Percentiles rank a stretch among this genome's conserved stretches.
Conservation (phyloP, 2,797 vertebrate species). For the Microcaecilia unicolor region DNA sequence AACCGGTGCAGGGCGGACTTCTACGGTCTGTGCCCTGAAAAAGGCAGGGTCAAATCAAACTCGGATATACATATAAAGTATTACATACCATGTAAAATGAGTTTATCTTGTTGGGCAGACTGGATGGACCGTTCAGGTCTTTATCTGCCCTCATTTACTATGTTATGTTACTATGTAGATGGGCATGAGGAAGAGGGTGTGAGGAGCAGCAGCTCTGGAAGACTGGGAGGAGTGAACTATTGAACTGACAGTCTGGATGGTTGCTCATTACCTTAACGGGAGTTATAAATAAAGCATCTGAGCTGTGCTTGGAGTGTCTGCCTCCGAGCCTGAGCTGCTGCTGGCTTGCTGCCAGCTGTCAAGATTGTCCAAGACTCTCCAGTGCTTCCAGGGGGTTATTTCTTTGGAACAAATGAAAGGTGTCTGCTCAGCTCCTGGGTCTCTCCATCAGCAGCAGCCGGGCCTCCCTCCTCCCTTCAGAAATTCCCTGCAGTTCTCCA, state of each 20-base stretch:
- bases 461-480: not conserved
- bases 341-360: slow-evolving; percentile 55
- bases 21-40: too few relatives aligned
- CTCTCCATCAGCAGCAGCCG: too few relatives aligned
- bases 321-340: slow-evolving; percentile 42
- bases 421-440: not conserved
- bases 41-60: too few relatives aligned
- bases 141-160: too few relatives aligned
- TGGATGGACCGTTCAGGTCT: too few relatives aligned
- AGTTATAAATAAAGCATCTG: slow-evolving; percentile 81
- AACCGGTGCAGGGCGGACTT: too few relatives aligned
- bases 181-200: not conserved
- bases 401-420: slow-evolving; percentile 6
- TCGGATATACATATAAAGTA: too few relatives aligned
- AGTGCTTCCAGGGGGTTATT: slow-evolving; percentile 23
- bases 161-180: too few relatives aligned
- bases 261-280: slow-evolving; percentile 62
- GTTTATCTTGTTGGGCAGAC: too few relatives aligned
- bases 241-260: slow-evolving; percentile 42
- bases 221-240: slow-evolving; percentile 46
- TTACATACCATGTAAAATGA: too few relatives aligned
- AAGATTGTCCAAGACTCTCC: slow-evolving; percentile 34
- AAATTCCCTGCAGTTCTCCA: too few relatives aligned
- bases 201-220: not conserved
- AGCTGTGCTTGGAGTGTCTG: slow-evolving; percentile 70